Base-by-base conservation (phyloP, 2,113 vertebrate species). In the Chamaetylas fuelleborni region DNA sequence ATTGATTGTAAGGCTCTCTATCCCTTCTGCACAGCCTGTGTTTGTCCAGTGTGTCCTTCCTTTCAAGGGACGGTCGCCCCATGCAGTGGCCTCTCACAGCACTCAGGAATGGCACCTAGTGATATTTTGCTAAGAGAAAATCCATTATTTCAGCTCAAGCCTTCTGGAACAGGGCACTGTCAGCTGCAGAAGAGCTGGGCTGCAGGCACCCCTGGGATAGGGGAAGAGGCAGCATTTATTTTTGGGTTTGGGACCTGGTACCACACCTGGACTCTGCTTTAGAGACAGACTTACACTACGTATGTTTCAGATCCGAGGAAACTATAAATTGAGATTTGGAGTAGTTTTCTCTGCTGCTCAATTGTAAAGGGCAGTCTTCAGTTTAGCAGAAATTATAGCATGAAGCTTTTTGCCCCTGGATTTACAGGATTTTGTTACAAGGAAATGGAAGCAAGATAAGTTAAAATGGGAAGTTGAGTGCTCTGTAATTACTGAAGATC, bases 1-100 rank as follows among this genome's bases (percentile, higher is more conserved):
- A 29, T 72, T 60, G 42, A 12, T 58, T 84, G 69, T n/a, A 61
- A 66, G 26, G 29, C 22, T 33, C 61, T 24, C 25, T 5, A 3
- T 15, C 60, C 60, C 25, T 43, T 47, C 38, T 53, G 60, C 33
- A 26, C 19, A 28, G 70, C 43, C 43, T 18, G 6, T 34, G 17
- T 22, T 20, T 19, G 50, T 14, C 42, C 33, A 8, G 19, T 2
- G 3, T 3, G 5, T 31, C 34, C 31, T 31, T 60, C 50, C 40
- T 50, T 48, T 19, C 38, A 4, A 1, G 3, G 38, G 17, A 4
- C 3, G 9, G 13, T 14, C 12, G 8, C 1, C 0, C 31, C 5
- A 3, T 8, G 1, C 62, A 50, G 57, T 0, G 31, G n/a, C 51
- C 19, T 20, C 51, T 7, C 12, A 1, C 22, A 77, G 56, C 64